These are phyloP conservation scores for Poecile montanus DNA, from an alignment of 2,797 vertebrate species.

Conservation along the genomic window DNA sequence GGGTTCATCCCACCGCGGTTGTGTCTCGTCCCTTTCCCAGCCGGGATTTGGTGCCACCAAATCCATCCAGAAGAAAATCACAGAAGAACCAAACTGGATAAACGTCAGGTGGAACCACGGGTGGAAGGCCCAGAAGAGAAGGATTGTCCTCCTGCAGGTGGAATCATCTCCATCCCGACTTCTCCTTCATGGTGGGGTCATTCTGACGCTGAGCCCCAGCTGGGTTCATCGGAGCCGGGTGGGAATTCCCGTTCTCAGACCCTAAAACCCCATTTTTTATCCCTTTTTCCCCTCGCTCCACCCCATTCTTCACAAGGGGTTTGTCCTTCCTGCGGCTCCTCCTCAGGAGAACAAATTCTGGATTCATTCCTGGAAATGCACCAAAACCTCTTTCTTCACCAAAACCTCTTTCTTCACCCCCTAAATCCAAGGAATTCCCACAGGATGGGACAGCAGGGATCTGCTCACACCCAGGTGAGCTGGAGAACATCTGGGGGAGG, in stretches of 20 bases:
- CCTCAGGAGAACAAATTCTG: background rate
- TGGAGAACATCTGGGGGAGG: fast-evolving
- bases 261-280: background rate
- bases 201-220: background rate
- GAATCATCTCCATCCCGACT: background rate
- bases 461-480: background rate
- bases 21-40: background rate
- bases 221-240: background rate
- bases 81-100: background rate
- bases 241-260: background rate
- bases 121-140: background rate
- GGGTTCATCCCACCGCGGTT: fast-evolving
- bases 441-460: background rate
- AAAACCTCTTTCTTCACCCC: too few species aligned
- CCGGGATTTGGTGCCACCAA: background rate
- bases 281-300: background rate
- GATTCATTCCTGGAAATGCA: background rate
- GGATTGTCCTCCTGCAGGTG: fast-evolving
- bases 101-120: background rate
- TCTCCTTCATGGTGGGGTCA: background rate
- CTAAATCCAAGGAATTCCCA: background rate
- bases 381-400: background rate
- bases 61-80: fast-evolving
- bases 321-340: background rate
- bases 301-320: background rate